Conservation (phyloP, 2,888 invertebrate genomes). For the Scaptomyza polygonia region DNA sequence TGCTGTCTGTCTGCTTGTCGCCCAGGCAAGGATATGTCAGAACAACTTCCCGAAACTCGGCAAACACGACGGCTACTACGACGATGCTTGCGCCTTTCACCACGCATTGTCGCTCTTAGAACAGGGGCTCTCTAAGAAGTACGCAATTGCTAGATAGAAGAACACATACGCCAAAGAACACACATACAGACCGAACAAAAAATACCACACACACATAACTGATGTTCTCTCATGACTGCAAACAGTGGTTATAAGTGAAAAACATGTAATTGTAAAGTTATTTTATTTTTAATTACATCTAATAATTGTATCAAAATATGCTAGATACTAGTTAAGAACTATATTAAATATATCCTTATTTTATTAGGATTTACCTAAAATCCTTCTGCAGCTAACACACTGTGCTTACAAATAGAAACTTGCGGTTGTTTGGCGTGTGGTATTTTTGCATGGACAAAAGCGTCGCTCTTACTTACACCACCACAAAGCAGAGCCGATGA, state of each 20-base stretch:
- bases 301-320: too few species aligned
- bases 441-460: slow-evolving; percentile 29
- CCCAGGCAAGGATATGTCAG: slow-evolving; percentile 60
- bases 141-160: background rate
- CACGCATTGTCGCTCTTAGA: slow-evolving; percentile 33
- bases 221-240: background rate
- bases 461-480: slow-evolving; percentile 11
- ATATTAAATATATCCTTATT: too few species aligned
- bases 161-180: background rate
- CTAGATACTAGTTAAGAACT: too few species aligned
- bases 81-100: slow-evolving; percentile 42
- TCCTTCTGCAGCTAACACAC: background rate
- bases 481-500: slow-evolving; percentile 12
- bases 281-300: background rate
- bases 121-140: slow-evolving; percentile 3
- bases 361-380: too few species aligned
- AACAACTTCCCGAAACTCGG: slow-evolving; percentile 50
- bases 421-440: slow-evolving; percentile 30
- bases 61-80: slow-evolving; percentile 23
- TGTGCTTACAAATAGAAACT: slow-evolving; percentile 10
- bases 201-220: background rate
- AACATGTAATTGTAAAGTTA: background rate
- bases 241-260: background rate
- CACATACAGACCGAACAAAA: background rate
- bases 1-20: slow-evolving; percentile 37